A percentile compares a stretch with the other conserved stretches of the same genome.
Conservation (phyloP, 2,888 invertebrate genomes). For the Caenorhabditis imperialis region DNA sequence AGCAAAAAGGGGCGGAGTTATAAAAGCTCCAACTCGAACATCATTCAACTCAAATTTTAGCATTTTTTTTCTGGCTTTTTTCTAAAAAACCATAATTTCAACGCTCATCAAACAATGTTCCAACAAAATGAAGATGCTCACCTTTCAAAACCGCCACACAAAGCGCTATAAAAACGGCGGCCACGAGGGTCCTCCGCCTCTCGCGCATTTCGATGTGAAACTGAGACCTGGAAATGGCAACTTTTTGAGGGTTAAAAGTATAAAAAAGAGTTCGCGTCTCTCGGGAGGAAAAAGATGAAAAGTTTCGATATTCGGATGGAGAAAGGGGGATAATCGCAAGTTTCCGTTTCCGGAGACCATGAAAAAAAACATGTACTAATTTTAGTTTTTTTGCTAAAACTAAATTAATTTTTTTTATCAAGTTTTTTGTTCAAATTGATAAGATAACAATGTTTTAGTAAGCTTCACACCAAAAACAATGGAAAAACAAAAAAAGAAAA, state of each 20-base stretch:
- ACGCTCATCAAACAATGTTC: not conserved
- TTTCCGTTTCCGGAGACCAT: conserved; percentile 19
- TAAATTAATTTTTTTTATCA: too few relatives aligned
- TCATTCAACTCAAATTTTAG: too few relatives aligned
- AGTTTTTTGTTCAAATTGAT: too few relatives aligned
- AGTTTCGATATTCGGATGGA: conserved; percentile 31
- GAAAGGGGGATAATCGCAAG: conserved; percentile 23
- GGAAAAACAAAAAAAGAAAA: too few relatives aligned
- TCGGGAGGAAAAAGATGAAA: conserved; percentile 35
- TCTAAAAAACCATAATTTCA: too few relatives aligned
- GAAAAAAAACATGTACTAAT: too few relatives aligned
- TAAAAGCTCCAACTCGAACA: too few relatives aligned
- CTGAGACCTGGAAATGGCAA: conserved; percentile 40
- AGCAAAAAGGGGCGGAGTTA: too few relatives aligned
- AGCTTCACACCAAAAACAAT: too few relatives aligned
- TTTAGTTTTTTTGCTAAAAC: too few relatives aligned
- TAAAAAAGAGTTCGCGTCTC: conserved; percentile 8
- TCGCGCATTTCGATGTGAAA: conserved; percentile 30
- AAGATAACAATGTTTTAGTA: too few relatives aligned
- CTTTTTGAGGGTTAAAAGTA: conserved; percentile 5
- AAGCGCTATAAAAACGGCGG: conserved; percentile 7
- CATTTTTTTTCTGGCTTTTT: too few relatives aligned
- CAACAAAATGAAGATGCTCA: not conserved
- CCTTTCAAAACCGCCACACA: conserved; percentile 6
- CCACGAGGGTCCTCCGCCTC: conserved; percentile 34